Conservation (phyloP, 1,140 invertebrate species). For the Pinna nobilis region DNA sequence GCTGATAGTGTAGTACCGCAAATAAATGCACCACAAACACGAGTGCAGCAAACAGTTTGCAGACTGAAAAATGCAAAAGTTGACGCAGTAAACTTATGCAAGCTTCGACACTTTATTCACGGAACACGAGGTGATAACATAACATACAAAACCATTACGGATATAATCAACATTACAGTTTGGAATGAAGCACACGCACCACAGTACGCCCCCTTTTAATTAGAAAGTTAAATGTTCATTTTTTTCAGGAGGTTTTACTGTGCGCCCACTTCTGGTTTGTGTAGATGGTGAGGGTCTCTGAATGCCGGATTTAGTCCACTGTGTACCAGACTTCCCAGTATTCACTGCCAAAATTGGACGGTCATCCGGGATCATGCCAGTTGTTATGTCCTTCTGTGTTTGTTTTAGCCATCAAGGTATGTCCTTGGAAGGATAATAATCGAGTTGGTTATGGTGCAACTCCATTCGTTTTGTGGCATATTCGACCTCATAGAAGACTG, state of each 20-base stretch:
- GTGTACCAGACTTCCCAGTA: background rate
- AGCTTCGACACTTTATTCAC: background rate
- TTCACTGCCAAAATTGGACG: background rate
- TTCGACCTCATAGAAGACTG: background rate
- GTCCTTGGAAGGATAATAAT: background rate
- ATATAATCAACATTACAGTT: background rate
- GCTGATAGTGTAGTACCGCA: background rate
- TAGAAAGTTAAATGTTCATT: background rate
- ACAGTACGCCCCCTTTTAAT: background rate
- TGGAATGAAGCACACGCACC: too few relatives aligned
- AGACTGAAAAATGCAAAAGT: background rate
- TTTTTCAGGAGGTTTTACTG: constrained; percentile 1
- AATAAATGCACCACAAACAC: background rate
- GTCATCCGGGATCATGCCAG: background rate
- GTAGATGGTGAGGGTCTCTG: background rate
- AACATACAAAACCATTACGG: background rate
- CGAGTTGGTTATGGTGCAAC: background rate
- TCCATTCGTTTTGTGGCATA: background rate
- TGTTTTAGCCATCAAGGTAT: background rate
- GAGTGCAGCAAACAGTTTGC: background rate
- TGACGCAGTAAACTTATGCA: background rate
- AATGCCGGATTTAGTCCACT: background rate
- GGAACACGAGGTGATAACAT: background rate
- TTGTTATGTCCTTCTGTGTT: background rate
- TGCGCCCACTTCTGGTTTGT: background rate